These are phyloP conservation scores for Crossoptilon crossoptilon DNA, from an alignment of 2,797 vertebrate genomes.

Conservation along the genomic window DNA sequence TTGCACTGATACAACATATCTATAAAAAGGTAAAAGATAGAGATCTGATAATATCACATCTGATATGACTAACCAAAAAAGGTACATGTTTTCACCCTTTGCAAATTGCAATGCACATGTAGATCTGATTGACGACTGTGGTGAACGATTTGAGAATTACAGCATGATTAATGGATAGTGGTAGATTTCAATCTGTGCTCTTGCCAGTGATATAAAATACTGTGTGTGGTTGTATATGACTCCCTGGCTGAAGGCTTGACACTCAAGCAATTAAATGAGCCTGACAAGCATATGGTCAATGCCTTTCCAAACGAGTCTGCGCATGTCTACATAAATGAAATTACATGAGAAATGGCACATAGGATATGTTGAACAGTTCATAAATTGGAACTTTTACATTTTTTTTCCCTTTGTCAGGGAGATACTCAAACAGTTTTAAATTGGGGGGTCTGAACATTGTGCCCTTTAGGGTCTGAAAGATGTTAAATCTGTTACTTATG, in stretches of 20 bases:
- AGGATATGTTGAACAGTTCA: background rate
- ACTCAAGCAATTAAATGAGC: slow-evolving; percentile 25
- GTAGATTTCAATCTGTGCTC: slow-evolving; percentile 28
- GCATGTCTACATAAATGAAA: background rate
- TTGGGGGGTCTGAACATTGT: accelerated
- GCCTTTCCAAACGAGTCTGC: background rate
- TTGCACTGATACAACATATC: background rate
- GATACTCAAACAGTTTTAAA: background rate
- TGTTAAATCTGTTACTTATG: background rate
- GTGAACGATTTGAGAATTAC: slow-evolving; percentile 39
- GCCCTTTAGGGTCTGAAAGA: background rate
- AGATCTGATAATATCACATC: background rate
- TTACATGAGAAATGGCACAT: background rate
- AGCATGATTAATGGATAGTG: slow-evolving; percentile 45
- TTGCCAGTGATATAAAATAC: slow-evolving; percentile 38
- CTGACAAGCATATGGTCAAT: slow-evolving; percentile 27
- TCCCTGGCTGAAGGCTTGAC: slow-evolving; percentile 22
- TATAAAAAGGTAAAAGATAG: background rate
- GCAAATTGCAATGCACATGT: background rate
- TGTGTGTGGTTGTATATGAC: background rate
- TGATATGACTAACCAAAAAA: slow-evolving; percentile 19
- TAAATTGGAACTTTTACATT: background rate
- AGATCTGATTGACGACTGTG: slow-evolving; percentile 10
- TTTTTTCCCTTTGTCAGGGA: background rate
- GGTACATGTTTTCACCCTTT: background rate